Conservation (phyloP, 2,113 vertebrate species). For the Pollimyrus isidori region DNA sequence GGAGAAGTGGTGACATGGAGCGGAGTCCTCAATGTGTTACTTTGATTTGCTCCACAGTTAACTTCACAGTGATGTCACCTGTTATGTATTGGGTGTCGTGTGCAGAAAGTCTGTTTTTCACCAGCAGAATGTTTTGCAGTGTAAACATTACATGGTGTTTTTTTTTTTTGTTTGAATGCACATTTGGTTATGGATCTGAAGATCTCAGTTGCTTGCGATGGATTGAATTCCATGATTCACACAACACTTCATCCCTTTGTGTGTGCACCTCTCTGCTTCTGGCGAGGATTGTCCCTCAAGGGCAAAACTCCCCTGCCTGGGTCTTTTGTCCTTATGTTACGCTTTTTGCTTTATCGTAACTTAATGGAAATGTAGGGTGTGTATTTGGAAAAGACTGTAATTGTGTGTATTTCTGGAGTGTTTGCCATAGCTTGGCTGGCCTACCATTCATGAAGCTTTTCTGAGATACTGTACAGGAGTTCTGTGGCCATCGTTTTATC, state of each 20-base stretch:
- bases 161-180: neutral
- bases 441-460: neutral
- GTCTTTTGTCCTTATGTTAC: neutral
- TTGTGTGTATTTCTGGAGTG: neutral
- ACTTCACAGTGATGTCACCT: neutral
- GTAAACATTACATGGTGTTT: neutral
- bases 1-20: neutral
- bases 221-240: neutral
- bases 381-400: neutral
- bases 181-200: neutral
- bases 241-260: neutral
- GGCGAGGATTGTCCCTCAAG: neutral
- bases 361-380: neutral
- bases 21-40: neutral
- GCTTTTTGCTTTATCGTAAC: neutral
- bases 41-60: neutral
- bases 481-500: neutral
- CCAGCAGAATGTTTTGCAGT: neutral
- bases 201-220: neutral
- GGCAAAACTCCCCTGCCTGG: neutral
- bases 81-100: neutral
- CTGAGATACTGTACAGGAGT: neutral
- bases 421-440: neutral
- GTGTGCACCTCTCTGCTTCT: neutral
- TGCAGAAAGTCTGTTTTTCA: neutral